Evolutionary conservation across 2,797 vertebrate genomes (phyloP), one percentile per base, ranked within the genome.

Genomic region (Gambelia wislizenii): DNA sequence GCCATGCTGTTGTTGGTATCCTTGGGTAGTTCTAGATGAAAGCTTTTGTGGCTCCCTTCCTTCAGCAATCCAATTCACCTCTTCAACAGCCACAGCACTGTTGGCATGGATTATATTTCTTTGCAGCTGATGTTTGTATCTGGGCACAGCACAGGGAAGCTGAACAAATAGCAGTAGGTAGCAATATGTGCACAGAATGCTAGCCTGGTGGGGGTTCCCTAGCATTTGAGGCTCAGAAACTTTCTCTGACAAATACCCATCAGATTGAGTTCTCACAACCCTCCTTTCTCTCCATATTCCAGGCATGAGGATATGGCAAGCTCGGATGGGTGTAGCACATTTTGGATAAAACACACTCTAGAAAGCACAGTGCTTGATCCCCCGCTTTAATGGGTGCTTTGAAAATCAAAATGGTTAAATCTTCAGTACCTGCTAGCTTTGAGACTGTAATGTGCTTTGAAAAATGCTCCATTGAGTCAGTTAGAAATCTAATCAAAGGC

Each of bases 361-460:
- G 89, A 81, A 93, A 93, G 94, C 82, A 54, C 69, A 12, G 90
- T 93, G 95, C 93, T 96, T 89, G 92, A 86, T 92, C 94, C 94
- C 95, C 94, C n/a, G n/a, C 94, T 95, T 95, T 95, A 96, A 94
- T 72, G 93, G 94, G 89, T 91, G 94, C 87, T 94, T 84, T 82
- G 90, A 82, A 83, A 75, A 59, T 59, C 22, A 27, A 77, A 6
- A 70, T 85, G 69, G 61, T 56, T 81, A 81, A 87, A 85, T 92
- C 76, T 72, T 83, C 61, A 14, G 54, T 81, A 1, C 5, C 88
- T 91, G 77, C 84, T 42, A 0, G 47, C 42, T 0, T 18, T 6
- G 54, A 69, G 49, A 78, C 27, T 76, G 70, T 80, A 89, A 89
- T 86, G 67, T 76, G 69, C 67, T 75, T 89, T 82, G 70, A 86